phyloP scores from a whole-genome alignment of 2,113 vertebrate species.

The Seriola rivoliana region DNA sequence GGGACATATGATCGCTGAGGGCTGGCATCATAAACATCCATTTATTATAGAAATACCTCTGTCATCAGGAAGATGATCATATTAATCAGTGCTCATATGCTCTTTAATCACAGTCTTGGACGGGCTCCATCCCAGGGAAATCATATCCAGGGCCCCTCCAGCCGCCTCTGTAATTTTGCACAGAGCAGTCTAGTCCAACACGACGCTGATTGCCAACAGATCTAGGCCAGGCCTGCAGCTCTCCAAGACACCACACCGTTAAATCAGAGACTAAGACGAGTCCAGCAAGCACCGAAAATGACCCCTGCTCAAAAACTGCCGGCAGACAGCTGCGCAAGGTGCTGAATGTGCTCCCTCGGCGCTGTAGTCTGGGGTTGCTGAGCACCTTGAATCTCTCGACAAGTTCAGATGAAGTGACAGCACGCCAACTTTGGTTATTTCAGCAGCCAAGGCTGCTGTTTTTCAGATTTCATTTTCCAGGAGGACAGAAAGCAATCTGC shows the following conservation, averaged over 20 bases:
- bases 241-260: conserved; percentile 35
- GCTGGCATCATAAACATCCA: conserved; percentile 73
- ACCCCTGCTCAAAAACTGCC: conserved; percentile 19
- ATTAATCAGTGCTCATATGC: conserved; percentile 81
- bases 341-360: not conserved
- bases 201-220: conserved; percentile 68
- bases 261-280: conserved; percentile 26
- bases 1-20: conserved; percentile 42
- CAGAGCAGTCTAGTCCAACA: conserved; percentile 36
- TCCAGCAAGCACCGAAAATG: conserved; percentile 15
- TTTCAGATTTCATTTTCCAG: conserved; percentile 17
- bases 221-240: conserved; percentile 52
- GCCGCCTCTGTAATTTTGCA: conserved; percentile 58
- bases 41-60: conserved; percentile 79
- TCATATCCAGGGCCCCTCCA: conserved; percentile 61
- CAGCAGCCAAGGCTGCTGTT: not conserved
- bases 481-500: conserved; percentile 44
- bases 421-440: conserved; percentile 9
- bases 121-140: conserved; percentile 66
- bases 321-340: conserved; percentile 17
- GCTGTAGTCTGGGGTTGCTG: not conserved
- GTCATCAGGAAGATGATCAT: conserved; percentile 74
- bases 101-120: conserved; percentile 82
- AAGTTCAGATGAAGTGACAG: conserved; percentile 23
- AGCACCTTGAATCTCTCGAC: conserved; percentile 48